Percentiles rank a stretch among this genome's conserved stretches.
Evolutionary conservation across 2,797 vertebrate genomes (phyloP).

Genomic region (Prunella strophiata): DNA sequence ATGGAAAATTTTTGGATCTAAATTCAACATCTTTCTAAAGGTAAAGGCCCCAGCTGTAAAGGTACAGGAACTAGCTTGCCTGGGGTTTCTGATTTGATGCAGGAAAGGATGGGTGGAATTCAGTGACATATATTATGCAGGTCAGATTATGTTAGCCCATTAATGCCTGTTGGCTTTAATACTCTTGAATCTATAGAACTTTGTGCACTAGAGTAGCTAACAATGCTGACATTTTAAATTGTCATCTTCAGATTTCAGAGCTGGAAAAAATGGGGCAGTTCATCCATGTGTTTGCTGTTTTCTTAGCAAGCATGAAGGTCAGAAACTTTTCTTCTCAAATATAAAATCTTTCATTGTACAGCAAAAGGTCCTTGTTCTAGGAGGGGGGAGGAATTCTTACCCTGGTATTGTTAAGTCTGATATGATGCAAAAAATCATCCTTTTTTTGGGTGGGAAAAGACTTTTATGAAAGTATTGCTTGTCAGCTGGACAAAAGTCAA

Average conservation of each 20-base stretch:
- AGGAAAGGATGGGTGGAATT: conserved; percentile 8
- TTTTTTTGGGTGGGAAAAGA: not conserved
- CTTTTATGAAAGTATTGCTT: not conserved
- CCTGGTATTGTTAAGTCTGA: not conserved
- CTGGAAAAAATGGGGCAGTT: conserved; percentile 18
- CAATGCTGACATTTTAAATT: conserved; percentile 49
- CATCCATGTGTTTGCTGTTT: not conserved
- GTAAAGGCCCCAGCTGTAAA: not conserved
- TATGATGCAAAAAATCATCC: not conserved
- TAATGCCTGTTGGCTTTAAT: conserved; percentile 30
- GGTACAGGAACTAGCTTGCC: not conserved
- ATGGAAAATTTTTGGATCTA: not conserved
- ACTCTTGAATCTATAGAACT: conserved; percentile 20
- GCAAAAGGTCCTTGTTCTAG: not conserved
- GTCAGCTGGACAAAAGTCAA: not conserved
- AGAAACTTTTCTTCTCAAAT: conserved; percentile 20
- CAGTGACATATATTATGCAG: conserved; percentile 29
- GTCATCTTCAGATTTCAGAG: conserved; percentile 12
- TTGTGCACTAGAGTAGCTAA: conserved; percentile 16
- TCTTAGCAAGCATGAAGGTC: conserved; percentile 33
- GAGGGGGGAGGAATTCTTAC: not conserved
- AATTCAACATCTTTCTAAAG: not conserved
- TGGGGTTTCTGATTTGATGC: not conserved
- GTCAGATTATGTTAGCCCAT: conserved; percentile 13
- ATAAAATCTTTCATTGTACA: not conserved